Evolutionary conservation across 2,113 vertebrate genomes (phyloP).

Genomic region (Sinosuthora webbiana): DNA sequence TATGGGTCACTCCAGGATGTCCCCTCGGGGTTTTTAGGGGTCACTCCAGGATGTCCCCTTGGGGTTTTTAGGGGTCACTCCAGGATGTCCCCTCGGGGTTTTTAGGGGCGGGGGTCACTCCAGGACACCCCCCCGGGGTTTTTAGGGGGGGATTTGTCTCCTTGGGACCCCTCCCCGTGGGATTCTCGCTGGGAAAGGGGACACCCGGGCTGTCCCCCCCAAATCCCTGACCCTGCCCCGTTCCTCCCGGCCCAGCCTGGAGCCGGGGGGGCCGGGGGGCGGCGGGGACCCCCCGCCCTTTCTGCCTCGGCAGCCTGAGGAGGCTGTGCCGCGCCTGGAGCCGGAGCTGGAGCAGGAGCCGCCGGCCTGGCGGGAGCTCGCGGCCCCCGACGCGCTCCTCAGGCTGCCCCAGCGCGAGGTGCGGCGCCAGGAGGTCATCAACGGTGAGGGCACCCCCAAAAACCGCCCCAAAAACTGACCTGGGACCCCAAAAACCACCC

Average conservation of each 20-base stretch:
- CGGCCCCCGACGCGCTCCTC: too few species aligned
- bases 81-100: background rate
- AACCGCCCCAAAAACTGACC: too few species aligned
- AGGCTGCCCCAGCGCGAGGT: background rate
- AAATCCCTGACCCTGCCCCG: background rate
- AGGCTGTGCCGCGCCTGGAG: constrained; percentile 78
- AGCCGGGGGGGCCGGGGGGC: background rate
- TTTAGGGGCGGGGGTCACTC: background rate
- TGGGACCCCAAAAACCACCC: too few species aligned
- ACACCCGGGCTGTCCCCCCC: too few species aligned
- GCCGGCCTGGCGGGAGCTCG: constrained; percentile 73
- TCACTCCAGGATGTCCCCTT: accelerated
- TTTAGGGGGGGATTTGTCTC: too few species aligned
- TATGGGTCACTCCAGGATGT: too few species aligned
- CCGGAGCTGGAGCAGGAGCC: constrained; percentile 85
- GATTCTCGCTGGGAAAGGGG: background rate
- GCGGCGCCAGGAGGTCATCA: background rate
- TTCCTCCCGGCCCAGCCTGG: background rate
- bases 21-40: too few species aligned
- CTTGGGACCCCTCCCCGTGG: background rate
- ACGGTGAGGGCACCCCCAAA: background rate
- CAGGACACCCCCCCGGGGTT: too few species aligned
- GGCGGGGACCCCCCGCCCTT: background rate
- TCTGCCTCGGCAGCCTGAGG: constrained; percentile 77
- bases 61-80: background rate